Percentiles rank a stretch among this genome's conserved stretches.
Conservation (phyloP, 1,140 invertebrate species). For the Melipona quadrifasciata region DNA sequence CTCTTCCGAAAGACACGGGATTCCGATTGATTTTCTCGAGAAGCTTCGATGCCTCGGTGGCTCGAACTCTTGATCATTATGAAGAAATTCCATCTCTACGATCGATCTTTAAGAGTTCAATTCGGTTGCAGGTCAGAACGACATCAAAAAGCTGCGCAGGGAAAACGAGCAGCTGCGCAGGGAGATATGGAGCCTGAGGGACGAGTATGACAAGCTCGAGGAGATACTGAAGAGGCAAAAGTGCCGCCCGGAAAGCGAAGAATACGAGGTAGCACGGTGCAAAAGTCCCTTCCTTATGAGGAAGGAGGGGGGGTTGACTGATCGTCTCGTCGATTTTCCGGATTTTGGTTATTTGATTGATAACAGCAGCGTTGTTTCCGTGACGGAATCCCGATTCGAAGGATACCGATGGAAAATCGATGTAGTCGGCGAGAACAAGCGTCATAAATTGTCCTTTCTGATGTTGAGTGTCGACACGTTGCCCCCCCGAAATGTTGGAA, state of each 20-base stretch:
- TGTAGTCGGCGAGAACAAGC: not conserved
- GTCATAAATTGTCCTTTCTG: not conserved
- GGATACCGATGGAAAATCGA: not conserved
- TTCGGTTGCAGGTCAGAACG: conserved; percentile 88
- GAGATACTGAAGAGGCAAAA: conserved; percentile 86
- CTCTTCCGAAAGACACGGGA: too few relatives aligned
- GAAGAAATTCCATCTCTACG: too few relatives aligned
- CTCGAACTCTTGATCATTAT: too few relatives aligned
- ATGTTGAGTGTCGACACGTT: not conserved
- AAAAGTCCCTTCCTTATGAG: not conserved
- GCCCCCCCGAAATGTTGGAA: not conserved
- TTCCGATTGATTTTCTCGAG: too few relatives aligned
- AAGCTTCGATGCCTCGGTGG: too few relatives aligned
- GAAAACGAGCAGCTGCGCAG: conserved; percentile 93
- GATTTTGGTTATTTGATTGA: conserved; percentile 1
- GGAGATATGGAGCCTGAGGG: conserved; percentile 92
- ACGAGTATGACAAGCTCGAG: conserved; percentile 93
- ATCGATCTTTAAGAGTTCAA: not conserved
- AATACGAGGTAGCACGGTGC: conserved; percentile 74
- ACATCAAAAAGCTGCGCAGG: conserved; percentile 92
- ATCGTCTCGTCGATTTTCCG: conserved; percentile 9
- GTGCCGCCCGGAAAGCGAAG: conserved; percentile 82
- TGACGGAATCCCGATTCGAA: not conserved
- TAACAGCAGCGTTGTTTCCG: not conserved
- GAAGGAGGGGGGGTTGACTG: not conserved